phyloP scores from a whole-genome alignment of 30 jellyfish, hydroid and myxozoan species.

The Hydractinia symbiolongicarpus region DNA sequence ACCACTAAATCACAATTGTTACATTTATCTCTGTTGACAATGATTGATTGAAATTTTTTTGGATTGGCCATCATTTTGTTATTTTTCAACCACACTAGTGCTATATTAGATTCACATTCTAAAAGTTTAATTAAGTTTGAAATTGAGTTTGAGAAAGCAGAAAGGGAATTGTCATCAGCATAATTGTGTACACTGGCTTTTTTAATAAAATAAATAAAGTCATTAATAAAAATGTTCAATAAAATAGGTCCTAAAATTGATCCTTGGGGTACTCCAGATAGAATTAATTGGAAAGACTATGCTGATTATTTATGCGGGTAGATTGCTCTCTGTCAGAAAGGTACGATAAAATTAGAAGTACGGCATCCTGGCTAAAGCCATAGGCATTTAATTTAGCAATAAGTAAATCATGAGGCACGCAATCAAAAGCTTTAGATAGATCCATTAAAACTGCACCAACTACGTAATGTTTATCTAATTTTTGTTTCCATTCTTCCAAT shows the following conservation, averaged over 20 bases:
- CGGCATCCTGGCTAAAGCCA: slow-evolving; percentile 20
- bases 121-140: slow-evolving; percentile 16
- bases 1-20: slow-evolving; percentile 29
- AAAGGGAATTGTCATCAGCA: slow-evolving; percentile 40
- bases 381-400: slow-evolving; percentile 30
- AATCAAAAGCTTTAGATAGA: too few species aligned
- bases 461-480: background rate
- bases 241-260: slow-evolving; percentile 42
- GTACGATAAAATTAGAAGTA: background rate
- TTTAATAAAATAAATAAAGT: slow-evolving; percentile 31
- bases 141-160: slow-evolving; percentile 28
- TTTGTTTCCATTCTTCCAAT: background rate
- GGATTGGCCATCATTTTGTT: slow-evolving; percentile 58
- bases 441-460: slow-evolving; percentile 33
- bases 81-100: slow-evolving; percentile 22
- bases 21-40: slow-evolving; percentile 21
- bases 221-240: slow-evolving; percentile 27
- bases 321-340: slow-evolving; percentile 15
- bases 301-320: slow-evolving; percentile 20
- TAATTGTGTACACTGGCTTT: slow-evolving; percentile 25
- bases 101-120: slow-evolving; percentile 19
- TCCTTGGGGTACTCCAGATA: slow-evolving; percentile 48
- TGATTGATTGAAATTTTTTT: slow-evolving; percentile 36
- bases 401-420: background rate
- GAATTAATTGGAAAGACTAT: slow-evolving; percentile 35